Base-by-base conservation (phyloP, 2,888 invertebrate species). In the Phyllotreta cruciferae region DNA sequence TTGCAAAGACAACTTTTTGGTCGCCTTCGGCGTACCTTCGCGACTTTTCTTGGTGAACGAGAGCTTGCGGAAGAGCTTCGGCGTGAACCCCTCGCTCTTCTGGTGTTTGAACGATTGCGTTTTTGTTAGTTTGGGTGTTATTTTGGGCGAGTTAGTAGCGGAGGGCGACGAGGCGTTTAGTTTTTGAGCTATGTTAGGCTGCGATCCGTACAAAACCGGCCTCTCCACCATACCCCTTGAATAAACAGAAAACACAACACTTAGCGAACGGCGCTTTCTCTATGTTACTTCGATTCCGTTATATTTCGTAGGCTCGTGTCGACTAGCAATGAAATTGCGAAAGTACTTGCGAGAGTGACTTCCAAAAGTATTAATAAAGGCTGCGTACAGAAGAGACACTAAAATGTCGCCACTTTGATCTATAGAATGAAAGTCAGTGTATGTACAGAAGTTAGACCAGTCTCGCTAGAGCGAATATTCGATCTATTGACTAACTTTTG, bases 151-250 rank as follows among this genome's bases (percentile, higher is more conserved):
- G 77, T 79, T 79, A 77, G 79, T 79, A 72, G 75, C 73, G 66
- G 77, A 71, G 64, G 75, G 65, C n/a, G 68, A 54, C 36, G 56
- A 45, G 13, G 68, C 41, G 67, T 74, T 77, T 77, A 77, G 73
- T 76, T 78, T 80, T 77, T 79, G 76, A 63, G 77, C 77, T 73
- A 81, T 79, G 75, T 81, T 81, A 80, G 81, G 81, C 75, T 81
- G 81, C 62, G 81, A 81, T 78, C 81, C 81, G 73, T 78, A 81
- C 70, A 78, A 79, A 78, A 73, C 75, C 62, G 73, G 74, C 64
- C 75, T 74, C 70, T 76, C 77, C 76, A 74, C 69, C 70, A 70
- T 70, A 71, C 75, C 75, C 81, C 79, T 79, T 79, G 73, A 76
- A 77, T 68, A 72, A 78, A 73, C 71, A 73, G 74, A 75, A 76